phyloP scores from a whole-genome alignment of 2,797 vertebrate genomes.

The Acridotheres tristis region DNA sequence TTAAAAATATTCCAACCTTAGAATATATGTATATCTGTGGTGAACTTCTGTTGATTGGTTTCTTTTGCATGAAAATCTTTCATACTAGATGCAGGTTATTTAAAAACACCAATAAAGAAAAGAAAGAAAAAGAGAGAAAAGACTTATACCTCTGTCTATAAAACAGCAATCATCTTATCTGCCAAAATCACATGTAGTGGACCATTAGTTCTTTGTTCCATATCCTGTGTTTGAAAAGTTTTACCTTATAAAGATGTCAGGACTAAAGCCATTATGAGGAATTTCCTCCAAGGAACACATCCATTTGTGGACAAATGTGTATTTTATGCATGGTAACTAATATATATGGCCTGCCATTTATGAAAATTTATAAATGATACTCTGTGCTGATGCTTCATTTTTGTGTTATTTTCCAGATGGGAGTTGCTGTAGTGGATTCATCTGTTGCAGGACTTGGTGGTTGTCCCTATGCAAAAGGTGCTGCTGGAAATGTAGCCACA shows the following conservation, averaged over 20 bases:
- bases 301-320: background rate
- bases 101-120: background rate
- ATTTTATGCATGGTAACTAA: background rate
- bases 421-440: conserved; percentile 84
- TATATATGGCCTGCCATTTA: background rate
- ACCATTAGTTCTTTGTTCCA: background rate
- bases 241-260: background rate
- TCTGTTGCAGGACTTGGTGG: conserved; percentile 86
- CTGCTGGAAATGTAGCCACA: conserved; percentile 87
- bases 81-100: background rate
- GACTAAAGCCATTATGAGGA: background rate
- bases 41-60: background rate
- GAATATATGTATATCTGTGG: background rate
- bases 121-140: background rate
- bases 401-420: conserved; percentile 80
- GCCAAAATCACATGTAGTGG: background rate
- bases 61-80: background rate
- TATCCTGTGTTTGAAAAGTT: background rate
- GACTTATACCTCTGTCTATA: background rate
- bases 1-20: background rate
- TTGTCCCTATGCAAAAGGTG: conserved; percentile 85
- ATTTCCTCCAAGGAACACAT: background rate
- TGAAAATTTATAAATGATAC: background rate
- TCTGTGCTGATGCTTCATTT: background rate
- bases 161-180: background rate